phyloP scores from a whole-genome alignment of 2,797 vertebrate species.

The Ispidina picta region DNA sequence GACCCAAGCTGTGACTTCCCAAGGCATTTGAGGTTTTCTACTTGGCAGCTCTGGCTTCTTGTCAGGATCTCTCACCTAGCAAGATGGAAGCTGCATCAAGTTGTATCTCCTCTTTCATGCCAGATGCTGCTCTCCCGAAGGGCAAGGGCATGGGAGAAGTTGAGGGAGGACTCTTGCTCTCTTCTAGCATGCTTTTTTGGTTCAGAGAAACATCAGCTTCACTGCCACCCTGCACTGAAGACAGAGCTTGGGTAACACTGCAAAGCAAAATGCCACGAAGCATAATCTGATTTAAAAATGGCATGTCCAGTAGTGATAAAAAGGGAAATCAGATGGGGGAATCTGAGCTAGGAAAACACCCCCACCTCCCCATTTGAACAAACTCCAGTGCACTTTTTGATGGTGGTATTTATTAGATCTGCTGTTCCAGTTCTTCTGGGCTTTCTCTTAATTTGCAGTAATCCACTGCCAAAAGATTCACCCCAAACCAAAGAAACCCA shows the following conservation, averaged over 20 bases:
- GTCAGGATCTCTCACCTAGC: neutral
- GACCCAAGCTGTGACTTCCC: neutral
- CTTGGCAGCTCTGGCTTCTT: neutral
- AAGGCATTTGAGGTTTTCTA: neutral
- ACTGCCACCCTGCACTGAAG: neutral
- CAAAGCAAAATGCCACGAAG: neutral
- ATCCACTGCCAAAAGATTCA: neutral
- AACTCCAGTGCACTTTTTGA: neutral
- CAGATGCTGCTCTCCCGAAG: neutral
- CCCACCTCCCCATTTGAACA: neutral
- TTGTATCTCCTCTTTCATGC: neutral
- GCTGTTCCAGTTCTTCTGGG: neutral
- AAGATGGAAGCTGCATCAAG: neutral
- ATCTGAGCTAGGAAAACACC: conserved; percentile 57
- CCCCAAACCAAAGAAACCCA: neutral
- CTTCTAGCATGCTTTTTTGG: neutral
- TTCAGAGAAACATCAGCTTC: conserved; percentile 5
- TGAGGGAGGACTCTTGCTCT: neutral
- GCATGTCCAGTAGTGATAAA: conserved; percentile 17
- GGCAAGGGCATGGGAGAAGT: conserved; percentile 4
- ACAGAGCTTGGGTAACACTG: neutral
- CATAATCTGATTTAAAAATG: conserved; percentile 56
- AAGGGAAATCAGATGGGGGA: neutral
- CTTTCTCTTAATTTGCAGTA: neutral
- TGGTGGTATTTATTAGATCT: neutral